Base-by-base conservation (phyloP, 2,113 vertebrate genomes). In the Tor tambroides region DNA sequence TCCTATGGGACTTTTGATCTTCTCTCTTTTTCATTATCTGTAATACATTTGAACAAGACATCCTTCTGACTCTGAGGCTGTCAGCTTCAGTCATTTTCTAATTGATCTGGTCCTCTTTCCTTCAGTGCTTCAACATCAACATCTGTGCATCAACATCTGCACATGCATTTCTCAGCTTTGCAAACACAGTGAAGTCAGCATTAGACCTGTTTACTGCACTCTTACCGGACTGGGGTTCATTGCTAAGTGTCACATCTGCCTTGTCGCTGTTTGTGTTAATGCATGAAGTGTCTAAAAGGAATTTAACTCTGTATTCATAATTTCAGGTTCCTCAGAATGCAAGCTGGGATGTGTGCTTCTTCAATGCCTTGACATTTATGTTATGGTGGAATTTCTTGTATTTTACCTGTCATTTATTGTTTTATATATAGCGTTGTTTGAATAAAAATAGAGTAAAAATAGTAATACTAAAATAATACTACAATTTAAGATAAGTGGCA, bases 161-260 rank as follows among this genome's bases (percentile, higher is more conserved):
- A 46, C 23, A 75, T 75, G 1, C 12, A 75, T 46, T 46, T 75
- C 41, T 75, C 72, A 46, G 23, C 41, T 75, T 26, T 75, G 43
- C 38, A 26, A 41, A 72, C 32, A 41, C 32, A 1, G 69, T 38
- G 69, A 72, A 26, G 41, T 26, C 38, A 46, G 41, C 72, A 75
- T 76, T 43, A 76, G n/a, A 46, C 23, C 41, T 17, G 72, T 76
- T 76, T 76, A 17, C 72, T 75, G 72, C n/a, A 75, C n/a, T 26
- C 41, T 46, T 46, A 26, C 5, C 6, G 9, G 38, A 43, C 71
- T 74, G 38, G 1, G 21, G 19, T 74, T 43, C 38, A 74, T 19
- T 54, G 15, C 1, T 74, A 74, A 74, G 35, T 41, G 32, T 74
- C 71, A n/a, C 21, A 41, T 74, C 71, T 41, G 71, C 71, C 71